Base-by-base conservation (phyloP, 2,888 invertebrate genomes). In the Drosophila demipolita region DNA sequence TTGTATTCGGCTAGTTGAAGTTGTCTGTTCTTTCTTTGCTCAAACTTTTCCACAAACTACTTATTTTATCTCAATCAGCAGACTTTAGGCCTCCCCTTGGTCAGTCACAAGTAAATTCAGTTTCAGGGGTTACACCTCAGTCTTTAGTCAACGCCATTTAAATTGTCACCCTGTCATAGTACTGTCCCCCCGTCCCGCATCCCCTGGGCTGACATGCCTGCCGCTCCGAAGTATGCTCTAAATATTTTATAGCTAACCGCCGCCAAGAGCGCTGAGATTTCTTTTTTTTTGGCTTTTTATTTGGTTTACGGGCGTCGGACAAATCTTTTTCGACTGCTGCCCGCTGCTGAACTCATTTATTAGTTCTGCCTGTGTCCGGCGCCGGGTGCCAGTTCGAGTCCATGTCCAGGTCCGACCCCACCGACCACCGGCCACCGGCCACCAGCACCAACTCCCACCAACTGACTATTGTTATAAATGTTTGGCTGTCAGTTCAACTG, bases 341-440 rank as follows among this genome's bases (percentile, higher is more conserved):
- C 78, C 66, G 50, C 36, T 71, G 77, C 83, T 79, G 82, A 82
- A 79, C 87, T 88, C 89, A 87, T 87, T 88, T 88, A 87, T 87
- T 87, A 86, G 86, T 88, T 82, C 87, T 78, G 88, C 62, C 77
- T 53, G 70, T 71, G 67, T 79, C 50, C 64, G 29, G 15, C 9
- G 26, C 17, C 53, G 42, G 9, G 36, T 11, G 12, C 48, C n/a
- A 9, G 65, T 74, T 53, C 20, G 36, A 12, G 42, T 48, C 42
- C 45, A 62, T n/a, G 64, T 54, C 54, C 59, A 29, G 9, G 17
- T 38, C 36, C 49, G 63, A 20, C 62, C 54, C 59, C 60, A 23
- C 7, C 45, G 7, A 15, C 20, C 17, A 9, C 33, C 20, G 3
- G 26, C 40, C 45, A 7, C 7, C 45, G 7, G 17, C 20, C 17